Evolutionary conservation across 2,797 vertebrate species (phyloP).

Genomic region (Hephaestus fuliginosus): DNA sequence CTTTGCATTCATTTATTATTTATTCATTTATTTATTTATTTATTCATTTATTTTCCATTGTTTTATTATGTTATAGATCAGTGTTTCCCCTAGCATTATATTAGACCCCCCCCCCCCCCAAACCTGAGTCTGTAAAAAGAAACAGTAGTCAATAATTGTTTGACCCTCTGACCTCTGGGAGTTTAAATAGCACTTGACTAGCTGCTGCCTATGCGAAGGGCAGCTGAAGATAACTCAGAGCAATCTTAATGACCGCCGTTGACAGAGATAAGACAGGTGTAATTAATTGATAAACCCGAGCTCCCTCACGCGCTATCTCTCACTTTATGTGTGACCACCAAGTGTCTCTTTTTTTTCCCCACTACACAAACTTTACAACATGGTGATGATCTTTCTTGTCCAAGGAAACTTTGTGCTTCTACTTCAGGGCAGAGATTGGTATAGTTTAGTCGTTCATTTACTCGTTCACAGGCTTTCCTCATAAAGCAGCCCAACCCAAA

Average conservation of each 20-base stretch:
- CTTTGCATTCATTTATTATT: not conserved
- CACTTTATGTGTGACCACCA: not conserved
- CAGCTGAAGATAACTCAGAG: conserved; percentile 25
- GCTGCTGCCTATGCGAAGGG: conserved; percentile 4
- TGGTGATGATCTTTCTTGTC: not conserved
- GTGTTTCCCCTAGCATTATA: not conserved
- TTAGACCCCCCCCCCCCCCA: too few species aligned
- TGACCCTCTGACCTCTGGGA: not conserved
- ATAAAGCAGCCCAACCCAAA: not conserved
- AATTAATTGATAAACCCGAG: conserved; percentile 30
- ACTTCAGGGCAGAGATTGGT: not conserved
- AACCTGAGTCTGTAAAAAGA: not conserved
- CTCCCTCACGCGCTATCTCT: not conserved
- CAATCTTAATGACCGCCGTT: conserved; percentile 30
- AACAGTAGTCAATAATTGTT: not conserved
- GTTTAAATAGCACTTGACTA: not conserved
- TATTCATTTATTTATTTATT: too few species aligned
- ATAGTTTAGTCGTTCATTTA: not conserved
- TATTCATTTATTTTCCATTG: not conserved
- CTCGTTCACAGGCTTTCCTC: not conserved
- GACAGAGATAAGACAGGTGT: conserved; percentile 40
- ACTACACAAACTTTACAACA: not conserved
- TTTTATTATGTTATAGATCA: not conserved
- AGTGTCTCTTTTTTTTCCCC: not conserved
- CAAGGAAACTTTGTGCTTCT: not conserved